Base-by-base conservation (phyloP, 2,113 vertebrate species). In the Grammomys dolichurus region DNA sequence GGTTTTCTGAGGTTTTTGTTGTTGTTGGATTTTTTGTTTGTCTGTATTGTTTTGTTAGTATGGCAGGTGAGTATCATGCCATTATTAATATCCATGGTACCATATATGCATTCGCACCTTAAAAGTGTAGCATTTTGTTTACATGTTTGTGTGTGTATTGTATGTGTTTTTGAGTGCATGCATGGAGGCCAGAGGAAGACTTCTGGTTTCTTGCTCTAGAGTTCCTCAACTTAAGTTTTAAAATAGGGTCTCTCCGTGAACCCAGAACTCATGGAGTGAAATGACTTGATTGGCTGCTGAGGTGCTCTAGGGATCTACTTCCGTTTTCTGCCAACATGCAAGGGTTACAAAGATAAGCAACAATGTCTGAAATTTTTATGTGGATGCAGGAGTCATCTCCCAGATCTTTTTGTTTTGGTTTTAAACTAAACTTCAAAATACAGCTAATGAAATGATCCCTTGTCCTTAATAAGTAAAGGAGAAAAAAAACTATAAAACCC, bases 401-500 rank as follows among this genome's bases (percentile, higher is more conserved):
- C n/a, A 84, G 22, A 11, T 58, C 54, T 43, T 86, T 91, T 67
- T 73, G 8, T 81, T 56, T 91, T 58, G 2, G 40, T 94, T 73
- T 48, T 67, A 33, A 91, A 92, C 24, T 36, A 7, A 93, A 96
- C 63, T 94, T 88, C 63, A 90, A 84, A 97, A 92, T 76, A 46
- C 4, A 94, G 75, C n/a, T 56, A 91, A 69, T 4, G 14, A 26
- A 93, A 65, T 84, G 16, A 69, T 87, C 86, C 80, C 90, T 24
- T 73, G 19, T 63, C 40, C 67, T 70, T 70, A 70, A 8, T 70
- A 70, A 70, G 33, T 70, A 19, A 70, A 70, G 17, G 69, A 70
- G 36, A n/a, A 87, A 73, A 85, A 80, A 89, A 43, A n/a, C 9
- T 36, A 2, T 26, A 9, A 20, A 12, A 87, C 63, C n/a, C 84